A percentile compares a stretch with the other conserved stretches of the same genome.
These are phyloP conservation scores for Hyposmocoma kahamanoa DNA, from an alignment of 1,140 invertebrate species.

Conservation along the genomic window DNA sequence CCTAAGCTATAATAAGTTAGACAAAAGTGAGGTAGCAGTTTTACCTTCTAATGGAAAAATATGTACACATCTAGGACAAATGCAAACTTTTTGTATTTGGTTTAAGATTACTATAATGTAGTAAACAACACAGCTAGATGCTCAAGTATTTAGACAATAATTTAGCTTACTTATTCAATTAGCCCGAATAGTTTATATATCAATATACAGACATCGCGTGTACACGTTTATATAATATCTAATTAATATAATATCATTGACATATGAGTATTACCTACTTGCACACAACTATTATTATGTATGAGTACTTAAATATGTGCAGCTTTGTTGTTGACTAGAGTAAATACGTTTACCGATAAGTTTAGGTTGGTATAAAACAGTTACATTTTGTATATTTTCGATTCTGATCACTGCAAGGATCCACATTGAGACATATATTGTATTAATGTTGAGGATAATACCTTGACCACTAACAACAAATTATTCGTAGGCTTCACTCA, in stretches of 20 bases:
- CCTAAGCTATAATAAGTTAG: slow-evolving; percentile 64
- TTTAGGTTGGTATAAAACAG: slow-evolving; percentile 61
- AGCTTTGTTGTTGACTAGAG: slow-evolving; percentile 72
- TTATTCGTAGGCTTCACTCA: slow-evolving; percentile 77
- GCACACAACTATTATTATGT: slow-evolving; percentile 39
- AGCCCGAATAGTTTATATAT: slow-evolving; percentile 30
- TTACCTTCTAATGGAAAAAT: slow-evolving; percentile 68
- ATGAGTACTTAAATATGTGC: slow-evolving; percentile 62
- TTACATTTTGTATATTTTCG: slow-evolving; percentile 46
- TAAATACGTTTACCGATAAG: slow-evolving; percentile 64
- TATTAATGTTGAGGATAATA: slow-evolving; percentile 56
- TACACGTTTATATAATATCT: slow-evolving; percentile 19
- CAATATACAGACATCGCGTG: slow-evolving; percentile 51
- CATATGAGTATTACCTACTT: slow-evolving; percentile 66
- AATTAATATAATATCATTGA: slow-evolving; percentile 50
- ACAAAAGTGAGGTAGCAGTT: slow-evolving; percentile 69
- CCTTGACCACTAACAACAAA: slow-evolving; percentile 42
- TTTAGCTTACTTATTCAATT: slow-evolving; percentile 24
- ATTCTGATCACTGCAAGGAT: slow-evolving; percentile 74
- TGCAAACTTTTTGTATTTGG: slow-evolving; percentile 47
- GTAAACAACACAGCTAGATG: slow-evolving; percentile 25
- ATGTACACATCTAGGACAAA: slow-evolving; percentile 61
- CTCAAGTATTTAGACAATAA: slow-evolving; percentile 20
- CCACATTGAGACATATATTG: slow-evolving; percentile 63
- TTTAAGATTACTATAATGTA: slow-evolving; percentile 39